Evolutionary conservation across 2,797 vertebrate species (phyloP), one percentile per base, ranked within the genome.

Genomic region (Craterocephalus amniculus): DNA sequence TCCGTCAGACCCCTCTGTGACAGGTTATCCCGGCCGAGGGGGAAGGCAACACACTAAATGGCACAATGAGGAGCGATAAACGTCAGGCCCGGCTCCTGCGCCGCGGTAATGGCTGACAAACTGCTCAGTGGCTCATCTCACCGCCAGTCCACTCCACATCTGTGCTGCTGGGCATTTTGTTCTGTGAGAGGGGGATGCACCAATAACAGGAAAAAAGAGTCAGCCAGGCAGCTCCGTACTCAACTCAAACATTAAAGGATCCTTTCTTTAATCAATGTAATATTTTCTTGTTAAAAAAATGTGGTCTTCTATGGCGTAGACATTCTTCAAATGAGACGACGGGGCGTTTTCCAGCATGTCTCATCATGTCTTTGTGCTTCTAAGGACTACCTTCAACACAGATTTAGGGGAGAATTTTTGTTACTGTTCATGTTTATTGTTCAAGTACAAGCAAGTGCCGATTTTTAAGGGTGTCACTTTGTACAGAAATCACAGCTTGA

Each of bases 61-160:
- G 73, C 81, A 76, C 84, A 76, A 76, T 5, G 74, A 86, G 83
- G 86, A 72, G 76, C 35, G 71, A 89, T 90, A 89, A 91, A 91
- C 74, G 79, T 87, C 88, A 88, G 79, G 70, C 67, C 71, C 2
- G 31, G 81, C 67, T 59, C 52, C 62, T 10, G 74, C 20, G 22
- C 70, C 55, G 9, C 38, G 75, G 82, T 83, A 88, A 86, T 65
- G 82, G 71, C 86, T 86, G 85, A 92, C 79, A 84, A 88, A 91
- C 56, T 59, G 72, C 62, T 83, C 76, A 66, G 80, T 58, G 81
- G 78, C 76, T 86, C 82, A 74, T 85, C 79, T 76, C 32, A 40
- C 60, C 76, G 79, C 70, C 83, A 76, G 55, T 70, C 72, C 75
- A 65, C 40, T 68, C 14, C 36, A 77, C 85, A 70, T 76, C 73